A percentile compares a stretch with the other conserved stretches of the same genome.
Evolutionary conservation across 2,888 invertebrate genomes (phyloP).

Genomic region (Melinaea menophilus): DNA sequence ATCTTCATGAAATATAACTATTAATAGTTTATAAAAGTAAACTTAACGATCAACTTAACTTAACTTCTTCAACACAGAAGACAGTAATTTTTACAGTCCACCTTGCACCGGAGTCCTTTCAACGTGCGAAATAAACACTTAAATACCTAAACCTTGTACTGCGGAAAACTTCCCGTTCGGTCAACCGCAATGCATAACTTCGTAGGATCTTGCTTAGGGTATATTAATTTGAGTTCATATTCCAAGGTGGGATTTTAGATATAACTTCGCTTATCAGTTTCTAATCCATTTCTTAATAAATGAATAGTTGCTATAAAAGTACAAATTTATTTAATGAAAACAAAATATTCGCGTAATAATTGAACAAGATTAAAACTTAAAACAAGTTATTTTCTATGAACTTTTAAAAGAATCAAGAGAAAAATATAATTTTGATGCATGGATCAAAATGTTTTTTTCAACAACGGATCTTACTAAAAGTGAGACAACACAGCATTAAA

Average conservation of each 20-base stretch:
- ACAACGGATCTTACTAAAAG: background rate
- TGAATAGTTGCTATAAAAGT: too few species aligned
- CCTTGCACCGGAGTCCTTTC: slow-evolving; percentile 53
- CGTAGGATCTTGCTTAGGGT: slow-evolving; percentile 49
- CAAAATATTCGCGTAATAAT: too few species aligned
- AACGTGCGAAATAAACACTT: slow-evolving; percentile 74
- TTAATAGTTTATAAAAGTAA: too few species aligned
- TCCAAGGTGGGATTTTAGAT: background rate
- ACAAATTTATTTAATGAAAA: too few species aligned
- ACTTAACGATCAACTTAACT: too few species aligned
- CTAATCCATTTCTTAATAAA: too few species aligned
- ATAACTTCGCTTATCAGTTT: too few species aligned
- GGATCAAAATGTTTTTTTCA: background rate
- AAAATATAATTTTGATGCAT: too few species aligned
- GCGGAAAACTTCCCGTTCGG: slow-evolving; percentile 60
- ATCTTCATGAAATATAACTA: too few species aligned
- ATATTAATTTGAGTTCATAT: slow-evolving; percentile 29
- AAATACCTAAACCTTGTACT: slow-evolving; percentile 71
- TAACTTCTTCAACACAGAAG: slow-evolving; percentile 35
- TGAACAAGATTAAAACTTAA: too few species aligned
- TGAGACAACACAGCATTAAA: slow-evolving; percentile 21
- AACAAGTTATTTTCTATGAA: too few species aligned
- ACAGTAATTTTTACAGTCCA: slow-evolving; percentile 39
- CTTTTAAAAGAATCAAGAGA: too few species aligned
- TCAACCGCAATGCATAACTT: slow-evolving; percentile 56